Evolutionary conservation across 1,140 invertebrate species (phyloP), one percentile per base, ranked within the genome.

Genomic region (Harpegnathos saltator): DNA sequence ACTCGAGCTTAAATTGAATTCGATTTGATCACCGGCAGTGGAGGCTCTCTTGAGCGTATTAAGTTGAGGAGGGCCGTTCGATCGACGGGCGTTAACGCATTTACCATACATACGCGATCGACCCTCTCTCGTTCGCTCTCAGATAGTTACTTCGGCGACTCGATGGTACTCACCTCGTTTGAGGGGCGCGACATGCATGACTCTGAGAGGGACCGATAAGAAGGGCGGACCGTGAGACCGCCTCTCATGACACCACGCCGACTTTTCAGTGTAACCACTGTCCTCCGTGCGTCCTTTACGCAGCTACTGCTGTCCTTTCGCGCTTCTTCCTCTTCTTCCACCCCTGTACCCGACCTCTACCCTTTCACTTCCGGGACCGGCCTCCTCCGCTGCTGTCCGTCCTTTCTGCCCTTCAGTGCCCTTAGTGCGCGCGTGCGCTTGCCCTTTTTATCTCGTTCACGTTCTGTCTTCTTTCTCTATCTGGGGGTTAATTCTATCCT

Each of bases 121-220:
- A 52, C 22, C 7, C 22, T 54, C 14, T 14, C 7, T 58, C 22
- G 17, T 78, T 11, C 14, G 7, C 14, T 11, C 33, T 7, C 33
- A 0, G 22, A 54, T 33, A 26, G 2, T 56, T 56, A 33, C 14
- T 38, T 33, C 52, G 54, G 11, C 11, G 19, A 48, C 61, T 69
- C 38, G 38, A 9, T 11, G 38, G 48, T 33, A 65, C 90, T 94
- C 92, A 94, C 94, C 93, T 94, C 93, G 94, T 93, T 94, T 93
- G 90, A 93, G 92, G 90, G 94, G 92, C 91, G 93, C 93, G 93
- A 94, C 94, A 94, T 94, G 92, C 94, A 94, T 94, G 94, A 94
- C 93, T 94, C 92, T 92, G 90, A 87, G 89, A 91, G 90, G 93
- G 93, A 92, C 92, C 91, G 91, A 93, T 92, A 92, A 91, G 89